phyloP scores from a whole-genome alignment of 1,140 invertebrate species.

The Pantala flavescens region DNA sequence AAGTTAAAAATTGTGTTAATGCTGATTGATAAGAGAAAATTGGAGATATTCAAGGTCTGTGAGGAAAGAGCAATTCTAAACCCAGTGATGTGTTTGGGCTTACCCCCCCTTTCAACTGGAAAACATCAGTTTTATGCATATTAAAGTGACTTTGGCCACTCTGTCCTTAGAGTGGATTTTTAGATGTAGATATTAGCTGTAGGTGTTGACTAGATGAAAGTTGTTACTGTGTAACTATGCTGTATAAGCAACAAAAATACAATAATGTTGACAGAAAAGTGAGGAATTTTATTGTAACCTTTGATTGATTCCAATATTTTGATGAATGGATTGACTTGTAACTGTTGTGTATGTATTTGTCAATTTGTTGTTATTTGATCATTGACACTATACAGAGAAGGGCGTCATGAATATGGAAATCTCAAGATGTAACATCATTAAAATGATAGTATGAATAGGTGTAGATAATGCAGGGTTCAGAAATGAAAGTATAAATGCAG shows the following conservation, averaged over 20 bases:
- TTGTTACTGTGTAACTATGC: conserved; percentile 55
- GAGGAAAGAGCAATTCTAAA: conserved; percentile 19
- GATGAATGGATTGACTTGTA: too few species aligned
- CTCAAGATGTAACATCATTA: too few species aligned
- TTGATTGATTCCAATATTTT: too few species aligned
- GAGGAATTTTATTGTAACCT: too few species aligned
- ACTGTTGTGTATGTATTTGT: too few species aligned
- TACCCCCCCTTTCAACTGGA: conserved; percentile 32
- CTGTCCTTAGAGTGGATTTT: conserved; percentile 12
- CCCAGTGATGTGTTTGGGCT: conserved; percentile 25
- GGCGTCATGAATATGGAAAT: too few species aligned
- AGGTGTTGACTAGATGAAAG: conserved; percentile 44
- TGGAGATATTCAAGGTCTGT: conserved; percentile 17
- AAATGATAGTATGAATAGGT: too few species aligned
- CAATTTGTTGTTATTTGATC: too few species aligned
- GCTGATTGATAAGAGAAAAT: background rate
- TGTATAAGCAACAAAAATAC: conserved; percentile 44
- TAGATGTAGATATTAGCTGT: conserved; percentile 42
- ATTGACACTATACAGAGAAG: too few species aligned
- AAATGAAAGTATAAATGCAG: too few species aligned
- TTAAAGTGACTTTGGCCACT: conserved; percentile 20
- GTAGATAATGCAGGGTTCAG: too few species aligned
- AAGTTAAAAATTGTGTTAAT: background rate
- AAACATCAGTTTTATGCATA: conserved; percentile 11
- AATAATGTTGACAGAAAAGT: conserved; percentile 51